Base-by-base conservation (phyloP, 2,888 invertebrate species). In the Drosophila leonis region DNA sequence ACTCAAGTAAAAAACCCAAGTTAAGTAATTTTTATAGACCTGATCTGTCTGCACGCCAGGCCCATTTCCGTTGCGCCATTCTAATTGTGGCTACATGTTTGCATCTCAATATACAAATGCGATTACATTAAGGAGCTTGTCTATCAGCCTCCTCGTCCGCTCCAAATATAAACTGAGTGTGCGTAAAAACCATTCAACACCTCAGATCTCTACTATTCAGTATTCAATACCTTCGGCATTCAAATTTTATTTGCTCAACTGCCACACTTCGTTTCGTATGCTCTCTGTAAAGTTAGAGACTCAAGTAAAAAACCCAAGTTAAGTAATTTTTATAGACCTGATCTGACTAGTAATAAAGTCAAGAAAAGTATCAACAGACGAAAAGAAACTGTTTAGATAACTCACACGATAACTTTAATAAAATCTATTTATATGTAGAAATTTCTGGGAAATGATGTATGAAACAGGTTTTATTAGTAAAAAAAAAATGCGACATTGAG, bases 121-220 rank as follows among this genome's bases (percentile, higher is more conserved):
- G 88, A 84, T 84, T 87, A 87, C 78, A 80, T 78, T 82, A 84
- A 82, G 88, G 66, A 75, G 65, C 72, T 73, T 84, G 80, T 69
- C 59, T 74, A 51, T 13, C 54, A 10, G 35, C n/a, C 35, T 15
- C 2, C 31, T 12, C 20, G 12, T 2, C 27, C 8, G 6, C 42
- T 31, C 59, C 64, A 65, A 68, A 54, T 69, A 66, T 15, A 33
- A 55, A 46, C 46, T 64, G 48, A 76, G 61, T 52, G 59, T 33
- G 41, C 46, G 35, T 46, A 20, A 69, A 61, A 62, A 62, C 57
- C 73, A 66, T 65, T 68, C 68, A 72, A 57, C 77, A 72, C 61
- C 65, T 68, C 55, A 46, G 35, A 13, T 12, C 24, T 37, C 27
- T n/a, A 24, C 12, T 24, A 24, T 24, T 35, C 9, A 20, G 35